A percentile compares a stretch with the other conserved stretches of the same genome.
Conservation (phyloP, 2,113 vertebrate genomes). For the Macquaria australasica region DNA sequence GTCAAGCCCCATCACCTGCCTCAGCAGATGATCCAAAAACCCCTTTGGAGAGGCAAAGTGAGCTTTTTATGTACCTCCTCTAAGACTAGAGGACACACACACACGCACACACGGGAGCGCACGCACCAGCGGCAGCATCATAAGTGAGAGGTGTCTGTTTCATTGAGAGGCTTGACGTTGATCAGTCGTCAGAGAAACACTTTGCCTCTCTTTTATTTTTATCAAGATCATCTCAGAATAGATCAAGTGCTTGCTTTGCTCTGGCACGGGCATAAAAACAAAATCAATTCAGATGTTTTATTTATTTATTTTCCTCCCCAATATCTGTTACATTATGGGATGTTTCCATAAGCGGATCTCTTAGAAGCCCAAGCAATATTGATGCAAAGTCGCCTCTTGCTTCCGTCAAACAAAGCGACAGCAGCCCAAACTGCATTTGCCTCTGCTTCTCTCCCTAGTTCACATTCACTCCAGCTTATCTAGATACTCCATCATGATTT, state of each 20-base stretch:
- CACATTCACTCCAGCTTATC: slow-evolving; percentile 57
- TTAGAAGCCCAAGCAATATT: slow-evolving; percentile 72
- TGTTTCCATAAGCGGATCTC: slow-evolving; percentile 73
- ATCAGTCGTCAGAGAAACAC: slow-evolving; percentile 74
- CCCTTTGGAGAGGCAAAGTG: slow-evolving; percentile 80
- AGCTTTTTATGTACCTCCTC: slow-evolving; percentile 82
- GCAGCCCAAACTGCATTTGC: slow-evolving; percentile 61
- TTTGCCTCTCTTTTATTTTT: slow-evolving; percentile 77
- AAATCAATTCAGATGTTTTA: slow-evolving; percentile 79
- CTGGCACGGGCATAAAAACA: slow-evolving; percentile 52
- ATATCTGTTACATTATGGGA: slow-evolving; percentile 77
- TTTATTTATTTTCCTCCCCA: slow-evolving; percentile 74
- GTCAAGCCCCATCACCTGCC: slow-evolving; percentile 84
- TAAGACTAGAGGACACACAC: slow-evolving; percentile 73
- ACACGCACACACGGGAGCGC: neutral
- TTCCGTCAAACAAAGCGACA: slow-evolving; percentile 70
- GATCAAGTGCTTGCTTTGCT: slow-evolving; percentile 73
- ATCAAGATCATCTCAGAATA: slow-evolving; percentile 77
- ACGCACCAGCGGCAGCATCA: slow-evolving; percentile 39
- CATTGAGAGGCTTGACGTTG: slow-evolving; percentile 75
- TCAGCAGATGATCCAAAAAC: slow-evolving; percentile 83
- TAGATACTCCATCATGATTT: slow-evolving; percentile 64
- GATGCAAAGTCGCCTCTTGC: slow-evolving; percentile 72
- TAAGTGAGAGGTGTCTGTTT: slow-evolving; percentile 80
- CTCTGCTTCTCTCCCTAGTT: slow-evolving; percentile 50